Evolutionary conservation across 2,797 vertebrate species (phyloP).

Genomic region (Potorous gilbertii): DNA sequence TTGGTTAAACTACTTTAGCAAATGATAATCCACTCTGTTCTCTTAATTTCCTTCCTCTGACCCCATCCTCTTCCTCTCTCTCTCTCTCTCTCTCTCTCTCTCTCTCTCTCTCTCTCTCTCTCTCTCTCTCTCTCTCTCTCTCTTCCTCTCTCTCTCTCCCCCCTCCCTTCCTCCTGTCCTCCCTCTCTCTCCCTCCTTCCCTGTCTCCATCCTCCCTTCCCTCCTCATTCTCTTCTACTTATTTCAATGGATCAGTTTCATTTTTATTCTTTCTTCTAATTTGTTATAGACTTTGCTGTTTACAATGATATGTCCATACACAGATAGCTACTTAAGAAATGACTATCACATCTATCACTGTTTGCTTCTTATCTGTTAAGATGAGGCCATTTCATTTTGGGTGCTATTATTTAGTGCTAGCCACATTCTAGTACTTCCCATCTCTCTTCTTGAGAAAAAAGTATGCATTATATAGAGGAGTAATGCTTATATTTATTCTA

Average conservation of each 20-base stretch:
- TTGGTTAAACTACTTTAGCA: background rate
- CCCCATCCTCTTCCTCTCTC: too few relatives aligned
- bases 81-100: too few relatives aligned
- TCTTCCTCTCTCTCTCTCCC: too few relatives aligned
- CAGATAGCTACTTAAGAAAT: background rate
- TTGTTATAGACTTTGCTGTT: background rate
- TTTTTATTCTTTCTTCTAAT: background rate
- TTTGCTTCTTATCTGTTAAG: background rate
- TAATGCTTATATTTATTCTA: background rate
- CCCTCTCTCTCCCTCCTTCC: too few relatives aligned
- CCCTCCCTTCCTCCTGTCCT: too few relatives aligned
- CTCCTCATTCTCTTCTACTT: background rate
- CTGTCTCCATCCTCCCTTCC: background rate
- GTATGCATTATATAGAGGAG: background rate
- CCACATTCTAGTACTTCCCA: background rate
- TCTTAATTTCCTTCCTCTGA: too few relatives aligned
- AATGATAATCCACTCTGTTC: too few relatives aligned
- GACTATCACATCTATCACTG: background rate
- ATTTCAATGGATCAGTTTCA: background rate
- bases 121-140: too few relatives aligned
- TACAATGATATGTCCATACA: background rate
- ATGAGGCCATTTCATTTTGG: background rate
- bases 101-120: too few relatives aligned
- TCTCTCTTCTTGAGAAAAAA: background rate
- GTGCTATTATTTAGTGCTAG: background rate